phyloP scores from a whole-genome alignment of 2,888 invertebrate genomes.

The Galerucella pusilla region DNA sequence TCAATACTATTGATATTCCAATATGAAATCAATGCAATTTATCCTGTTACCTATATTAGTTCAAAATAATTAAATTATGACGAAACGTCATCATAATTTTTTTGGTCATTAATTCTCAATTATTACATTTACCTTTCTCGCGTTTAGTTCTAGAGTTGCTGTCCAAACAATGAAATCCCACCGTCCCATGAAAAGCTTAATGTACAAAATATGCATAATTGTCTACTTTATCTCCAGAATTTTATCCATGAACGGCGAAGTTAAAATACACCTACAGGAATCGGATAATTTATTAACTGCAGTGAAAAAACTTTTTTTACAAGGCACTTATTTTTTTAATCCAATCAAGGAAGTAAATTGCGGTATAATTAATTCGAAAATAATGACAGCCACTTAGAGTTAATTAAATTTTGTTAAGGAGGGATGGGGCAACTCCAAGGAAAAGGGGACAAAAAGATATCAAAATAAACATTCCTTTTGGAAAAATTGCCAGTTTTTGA shows the following conservation, averaged over 20 bases:
- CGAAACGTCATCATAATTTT: no score
- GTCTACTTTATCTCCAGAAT: slow-evolving; percentile 23
- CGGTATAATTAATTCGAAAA: no score
- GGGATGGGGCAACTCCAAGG: no score
- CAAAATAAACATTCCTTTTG: no score
- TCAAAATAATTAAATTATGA: no score
- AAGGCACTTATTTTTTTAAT: background rate
- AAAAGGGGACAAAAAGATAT: no score
- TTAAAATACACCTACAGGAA: background rate
- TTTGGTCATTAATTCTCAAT: background rate
- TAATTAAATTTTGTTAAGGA: no score
- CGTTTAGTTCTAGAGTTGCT: background rate
- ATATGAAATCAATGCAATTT: no score
- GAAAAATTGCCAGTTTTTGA: no score
- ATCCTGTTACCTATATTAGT: no score
- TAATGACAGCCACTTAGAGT: no score
- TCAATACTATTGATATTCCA: no score
- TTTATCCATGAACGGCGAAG: background rate
- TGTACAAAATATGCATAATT: slow-evolving; percentile 28
- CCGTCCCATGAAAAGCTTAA: slow-evolving; percentile 6
- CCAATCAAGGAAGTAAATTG: background rate
- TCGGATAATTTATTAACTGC: background rate
- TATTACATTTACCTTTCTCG: background rate
- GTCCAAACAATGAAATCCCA: slow-evolving; percentile 6
- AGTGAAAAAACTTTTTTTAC: slow-evolving; percentile 6